Evolutionary conservation across 2,797 vertebrate species (phyloP), one percentile per base, ranked within the genome.

Genomic region (Fringilla coelebs): DNA sequence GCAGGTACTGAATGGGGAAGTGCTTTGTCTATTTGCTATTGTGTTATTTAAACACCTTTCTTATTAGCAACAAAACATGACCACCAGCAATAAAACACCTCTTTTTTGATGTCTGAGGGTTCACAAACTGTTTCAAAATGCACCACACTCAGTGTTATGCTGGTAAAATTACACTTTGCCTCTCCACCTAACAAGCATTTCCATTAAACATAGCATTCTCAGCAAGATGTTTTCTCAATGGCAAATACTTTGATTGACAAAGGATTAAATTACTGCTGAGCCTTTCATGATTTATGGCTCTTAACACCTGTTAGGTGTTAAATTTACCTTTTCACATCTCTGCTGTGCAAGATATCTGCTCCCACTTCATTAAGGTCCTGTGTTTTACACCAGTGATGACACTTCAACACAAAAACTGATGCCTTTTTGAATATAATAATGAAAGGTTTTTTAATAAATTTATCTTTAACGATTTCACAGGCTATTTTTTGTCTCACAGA

Each of bases 271-370:
- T 86, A 75, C 82, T 92, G 73, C 73, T 54, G 89, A 93, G 79
- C 29, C 66, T 73, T 88, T 91, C 0, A 0, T 89, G 93, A 96
- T 93, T 93, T 92, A 89, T 63, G 62, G 79, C 48, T 88, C 66
- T 94, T 95, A 95, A 96, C 89, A 88, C 51, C 79, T 91, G 32
- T 91, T 89, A 95, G 89, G 79, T 91, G 92, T 89, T 91, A 94
- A 92, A 97, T 92, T 92, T 93, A 93, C 87, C 73, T 94, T 92
- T 95, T 91, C 87, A 75, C 24, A 36, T 96, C 78, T 96, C 62
- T 75, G 9, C 62, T 75, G 54, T 34, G 40, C 43, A 73, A 89
- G 62, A 7, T 88, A 85, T 36, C 61, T 78, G 66, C 79, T 89
- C 87, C 55, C 43, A 78, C 43, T 85, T 88, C 43, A 70, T 88